Evolutionary conservation across 2,113 vertebrate species (phyloP), one percentile per base, ranked within the genome.

Genomic region (Loxodonta africana): DNA sequence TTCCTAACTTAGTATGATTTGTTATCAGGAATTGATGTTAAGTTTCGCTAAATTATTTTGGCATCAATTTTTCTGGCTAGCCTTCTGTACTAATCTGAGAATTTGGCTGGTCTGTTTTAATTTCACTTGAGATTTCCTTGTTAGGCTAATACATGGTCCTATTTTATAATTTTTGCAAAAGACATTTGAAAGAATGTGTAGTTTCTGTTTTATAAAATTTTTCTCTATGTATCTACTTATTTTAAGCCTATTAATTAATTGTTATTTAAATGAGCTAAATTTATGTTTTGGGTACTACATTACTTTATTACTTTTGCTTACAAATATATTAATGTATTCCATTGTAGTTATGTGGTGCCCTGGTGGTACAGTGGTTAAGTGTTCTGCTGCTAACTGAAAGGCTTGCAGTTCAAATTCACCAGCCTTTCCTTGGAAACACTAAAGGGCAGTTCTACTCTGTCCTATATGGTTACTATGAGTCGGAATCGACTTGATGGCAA

Each of bases 121-220:
- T 91, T 62, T 76, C 20, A 93, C 20, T 95, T 83, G 63, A 87
- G 23, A 18, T 88, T 86, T 69, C 90, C 65, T 33, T 46, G 57
- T 73, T 95, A 83, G 20, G 51, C 26, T 65, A 65, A 73, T 81
- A 84, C 6, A 69, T 80, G 3, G 86, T 87, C 30, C 86, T 6
- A 78, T 65, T 87, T 92, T 96, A 83, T 90, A 74, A 77, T 87
- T 77, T 87, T 83, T 93, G 14, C 62, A 93, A 95, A 76, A 1
- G 11, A 62, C 5, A 76, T 74, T 88, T 87, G 69, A 97, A 92
- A 96, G 28, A 86, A n/a, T 37, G 12, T 67, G 1, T 83, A 83
- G 62, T 76, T 87, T 90, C 25, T 88, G 2, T 60, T 53, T n/a
- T 33, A 33, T 9, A 83, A 74, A 30, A 71, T 90, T 73, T 91